Evolutionary conservation across 2,888 invertebrate genomes (phyloP), one percentile per base, ranked within the genome.

Genomic region (Luperina testacea): DNA sequence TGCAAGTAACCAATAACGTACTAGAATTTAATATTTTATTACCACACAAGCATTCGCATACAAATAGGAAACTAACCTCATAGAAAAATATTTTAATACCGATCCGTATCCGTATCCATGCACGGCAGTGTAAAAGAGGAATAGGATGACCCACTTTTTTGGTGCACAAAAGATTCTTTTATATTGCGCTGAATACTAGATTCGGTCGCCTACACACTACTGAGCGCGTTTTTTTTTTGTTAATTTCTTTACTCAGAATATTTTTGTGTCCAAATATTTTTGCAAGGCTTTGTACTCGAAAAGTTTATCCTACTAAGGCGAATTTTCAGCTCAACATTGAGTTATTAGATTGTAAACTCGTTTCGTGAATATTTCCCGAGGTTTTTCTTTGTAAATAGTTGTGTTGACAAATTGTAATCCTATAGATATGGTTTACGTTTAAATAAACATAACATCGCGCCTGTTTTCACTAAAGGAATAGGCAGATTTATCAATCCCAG

Each of bases 141-240:
- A 89, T 90, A 90, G 92, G 88, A 92, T 95, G 96, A 94, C 95
- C 95, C 90, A 95, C 88, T 94, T 95, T 94, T 94, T 92, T 85
- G 89, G 88, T 90, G 89, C 90, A 94, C 94, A 95, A 95, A 92
- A 94, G 48, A 48, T 15, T 92, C 92, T 94, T 93, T 95, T 93
- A 92, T 92, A 93, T 87, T 87, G 90, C 90, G 90, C 92, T 92
- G 93, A 94, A 95, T 94, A 93, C 92, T 91, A 92, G 93, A 95
- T 95, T 94, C 90, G 82, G 89, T 91, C 69, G 48, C 89, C 90
- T 90, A 81, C 89, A 81, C 86, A 87, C 87, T 89, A 85, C 88
- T 87, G 83, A 81, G 75, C 72, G 78, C 85, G 27, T 90, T 91
- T 92, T 70, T 93, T 91, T 90, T 93, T 91, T 90, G 88, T 86